Evolutionary conservation across 2,888 invertebrate species (phyloP), one percentile per base, ranked within the genome.

Genomic region (Ceramica pisi): DNA sequence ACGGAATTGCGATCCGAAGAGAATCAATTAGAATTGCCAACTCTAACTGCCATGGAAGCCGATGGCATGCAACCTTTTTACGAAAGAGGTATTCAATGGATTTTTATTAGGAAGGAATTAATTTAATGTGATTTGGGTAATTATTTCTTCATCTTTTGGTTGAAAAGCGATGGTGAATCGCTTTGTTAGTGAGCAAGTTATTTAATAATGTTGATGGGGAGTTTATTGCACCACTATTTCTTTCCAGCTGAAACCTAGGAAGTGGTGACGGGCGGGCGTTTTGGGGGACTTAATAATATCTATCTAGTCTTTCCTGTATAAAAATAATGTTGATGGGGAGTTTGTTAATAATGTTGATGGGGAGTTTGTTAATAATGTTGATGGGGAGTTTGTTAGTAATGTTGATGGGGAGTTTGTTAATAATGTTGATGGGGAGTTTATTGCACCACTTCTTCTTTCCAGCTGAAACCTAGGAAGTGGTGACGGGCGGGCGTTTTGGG

Each of bases 11-110:
- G 67, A 67, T 10, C 70, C 67, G 68, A 50, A 66, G 6, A 41
- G 19, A 82, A 82, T 83, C 57, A 57, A 80, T 80, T 81, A 12
- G 53, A 50, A 46, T n/a, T 63, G 66, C 73, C 61, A 48, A 63
- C 46, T 41, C 38, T 75, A 67, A 75, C 62, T 69, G 48, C 63
- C 60, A 57, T 68, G 38, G 74, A 68, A 57, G 71, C 59, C 31
- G 19, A 21, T 63, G 44, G 63, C 80, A 80, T 80, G 81, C 80
- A 68, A 78, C 59, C 38, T 55, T 73, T 62, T 80, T 79, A 63
- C 57, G 62, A 80, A 80, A 74, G 50, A 71, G 2, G 10, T 76
- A 71, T 73, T 66, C n/a, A 69, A 64, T 65, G 35, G 46, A 35
- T 60, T 72, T 62, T 73, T 62, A 31, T 62, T 62, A 63, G 69